Base-by-base conservation (phyloP, 2,888 invertebrate genomes). In the Napeogenes sylphis region DNA sequence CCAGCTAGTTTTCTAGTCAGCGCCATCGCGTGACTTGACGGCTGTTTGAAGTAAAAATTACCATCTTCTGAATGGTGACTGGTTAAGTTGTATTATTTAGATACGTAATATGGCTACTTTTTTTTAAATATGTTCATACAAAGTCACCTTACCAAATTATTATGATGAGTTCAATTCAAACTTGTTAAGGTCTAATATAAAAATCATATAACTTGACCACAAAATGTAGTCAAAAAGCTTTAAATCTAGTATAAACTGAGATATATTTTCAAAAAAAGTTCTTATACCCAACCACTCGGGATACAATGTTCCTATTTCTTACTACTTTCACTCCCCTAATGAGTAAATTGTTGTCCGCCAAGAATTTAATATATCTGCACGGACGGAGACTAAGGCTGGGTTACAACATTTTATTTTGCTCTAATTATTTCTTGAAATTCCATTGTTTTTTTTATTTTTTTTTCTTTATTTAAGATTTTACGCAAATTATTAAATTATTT, bases 361-460 rank as follows among this genome's bases (percentile, higher is more conserved):
- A 77, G 78, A 79, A 80, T 80, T 75, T 80, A 78, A 79, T 80
- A 79, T 71, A 73, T 71, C 68, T 60, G 21, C 21, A 63, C 68
- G 64, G 68, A 59, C 68, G 58, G 60, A 57, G 6, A 6, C 6
- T 59, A 51, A 51, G 33, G 58, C 65, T 59, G 64, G 69, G 65
- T 67, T 62, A 59, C 63, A 61, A 66, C 63, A 69, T 70, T 71
- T 66, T 66, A 67, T 68, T 4, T 35, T 35, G 2, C 4, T 4
- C 35, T 35, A 35, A 4, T 35, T 35, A 35, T 21, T 21, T 21
- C 1, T 21, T 21, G 35, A 35, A 35, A 2, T 4, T 35, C 2
- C 4, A 4, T 35, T 4, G 5, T 35, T 35, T 4, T 35, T 35
- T 35, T 35, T 2, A 2, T 4, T 2, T 5, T 4, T 21, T 21